phyloP scores from a whole-genome alignment of 1,140 invertebrate species.

The Coenobita brevimanus region DNA sequence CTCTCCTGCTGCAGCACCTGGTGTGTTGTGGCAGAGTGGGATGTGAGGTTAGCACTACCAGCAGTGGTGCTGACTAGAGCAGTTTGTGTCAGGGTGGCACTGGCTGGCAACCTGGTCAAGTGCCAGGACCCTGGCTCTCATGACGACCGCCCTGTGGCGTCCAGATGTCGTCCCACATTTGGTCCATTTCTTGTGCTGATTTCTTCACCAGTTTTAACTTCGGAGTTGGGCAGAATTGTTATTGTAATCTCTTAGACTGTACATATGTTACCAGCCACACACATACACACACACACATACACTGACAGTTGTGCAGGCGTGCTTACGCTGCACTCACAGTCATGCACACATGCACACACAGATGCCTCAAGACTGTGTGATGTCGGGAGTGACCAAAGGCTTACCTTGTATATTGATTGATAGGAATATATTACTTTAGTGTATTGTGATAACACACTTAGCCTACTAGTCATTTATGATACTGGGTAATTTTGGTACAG shows the following conservation, averaged over 20 bases:
- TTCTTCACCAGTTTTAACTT: conserved; percentile 56
- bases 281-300: conserved; percentile 21
- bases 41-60: neutral
- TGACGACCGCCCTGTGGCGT: no score
- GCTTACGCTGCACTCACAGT: conserved; percentile 15
- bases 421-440: conserved; percentile 59
- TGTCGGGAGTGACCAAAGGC: conserved; percentile 58
- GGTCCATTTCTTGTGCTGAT: conserved; percentile 59
- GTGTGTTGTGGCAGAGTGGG: conserved; percentile 13
- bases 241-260: conserved; percentile 64
- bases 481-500: conserved; percentile 64
- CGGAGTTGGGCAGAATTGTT: conserved; percentile 57
- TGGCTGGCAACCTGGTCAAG: no score
- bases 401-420: conserved; percentile 55
- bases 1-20: conserved; percentile 36
- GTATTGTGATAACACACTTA: conserved; percentile 64
- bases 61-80: neutral
- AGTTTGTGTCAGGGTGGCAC: no score
- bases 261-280: conserved; percentile 42
- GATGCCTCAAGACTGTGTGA: conserved; percentile 48
- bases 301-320: neutral
- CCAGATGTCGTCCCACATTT: conserved; percentile 23
- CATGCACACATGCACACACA: neutral
- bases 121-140: no score
- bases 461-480: conserved; percentile 65